Conservation (phyloP, 2,797 vertebrate species). For the Prunella strophiata region DNA sequence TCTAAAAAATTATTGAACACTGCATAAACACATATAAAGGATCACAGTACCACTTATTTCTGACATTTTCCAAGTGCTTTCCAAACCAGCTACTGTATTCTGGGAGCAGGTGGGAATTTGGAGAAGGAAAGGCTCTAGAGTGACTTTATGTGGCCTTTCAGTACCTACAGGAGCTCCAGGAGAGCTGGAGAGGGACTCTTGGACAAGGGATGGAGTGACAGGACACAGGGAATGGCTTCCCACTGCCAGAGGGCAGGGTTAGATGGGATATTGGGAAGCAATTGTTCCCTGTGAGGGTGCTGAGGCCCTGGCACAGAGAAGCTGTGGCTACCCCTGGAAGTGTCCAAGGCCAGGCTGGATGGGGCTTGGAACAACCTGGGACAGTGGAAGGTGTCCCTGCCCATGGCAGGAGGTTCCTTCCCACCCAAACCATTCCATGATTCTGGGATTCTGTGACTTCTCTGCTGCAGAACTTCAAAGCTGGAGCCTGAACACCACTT, state of each 20-base stretch:
- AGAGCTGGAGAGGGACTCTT: background rate
- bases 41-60: background rate
- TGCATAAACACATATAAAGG: background rate
- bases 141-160: background rate
- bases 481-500: background rate
- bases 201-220: background rate
- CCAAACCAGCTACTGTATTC: background rate
- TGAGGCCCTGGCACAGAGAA: background rate
- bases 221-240: background rate
- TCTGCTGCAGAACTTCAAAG: background rate
- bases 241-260: background rate
- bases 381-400: rapidly evolving
- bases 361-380: rapidly evolving
- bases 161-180: background rate
- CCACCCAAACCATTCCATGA: background rate
- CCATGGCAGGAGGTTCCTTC: background rate
- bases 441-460: background rate
- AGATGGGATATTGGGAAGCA: background rate
- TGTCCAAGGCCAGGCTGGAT: rapidly evolving
- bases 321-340: background rate
- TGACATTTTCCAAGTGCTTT: background rate
- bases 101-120: background rate
- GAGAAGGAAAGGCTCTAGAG: background rate
- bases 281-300: background rate
- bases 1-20: background rate